Base-by-base conservation (phyloP, 2,113 vertebrate genomes). In the Anas platyrhynchos region DNA sequence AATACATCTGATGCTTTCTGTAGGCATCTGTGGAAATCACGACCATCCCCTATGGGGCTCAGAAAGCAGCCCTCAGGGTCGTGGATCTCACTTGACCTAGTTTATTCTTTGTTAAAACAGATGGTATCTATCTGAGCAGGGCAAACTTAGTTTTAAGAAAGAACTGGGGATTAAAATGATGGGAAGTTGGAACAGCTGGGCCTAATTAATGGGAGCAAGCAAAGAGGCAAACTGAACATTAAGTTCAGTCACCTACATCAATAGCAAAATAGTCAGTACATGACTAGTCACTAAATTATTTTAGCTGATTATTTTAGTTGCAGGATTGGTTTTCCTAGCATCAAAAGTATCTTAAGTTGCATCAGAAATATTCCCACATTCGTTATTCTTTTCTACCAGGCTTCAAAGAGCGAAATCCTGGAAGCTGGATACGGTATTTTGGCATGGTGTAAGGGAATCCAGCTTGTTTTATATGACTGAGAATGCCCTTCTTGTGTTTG, bases 21-120 rank as follows among this genome's bases (percentile, higher is more conserved):
- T 92, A 41, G 84, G 59, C 81, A 83, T 95, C 78, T 95, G 91
- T 83, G 26, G 67, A 94, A 94, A 76, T 74, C 46, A n/a, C 52
- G 46, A 71, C 55, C 44, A 83, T 58, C 9, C 14, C 67, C 62
- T 71, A 12, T 86, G 88, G 61, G 80, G 90, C 18, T 83, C 32
- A 34, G 34, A 89, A 89, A 36, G 25, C 41, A 93, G 62, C 71
- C 92, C 72, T 89, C 23, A 18, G 67, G 84, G 89, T 91, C 5
- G 1, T 46, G 63, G 52, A 88, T 81, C 87, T 89, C 76, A 85
- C 84, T 88, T 93, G 93, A 80, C 82, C 89, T 94, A 83, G 68
- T 97, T 97, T 96, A 77, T 80, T 88, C 91, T 93, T 89, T 56
- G 59, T 90, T 91, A 86, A 93, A 96, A 80, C 95, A 93, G 94